A percentile compares a stretch with the other conserved stretches of the same genome.
Evolutionary conservation across 2,113 vertebrate species (phyloP).

Genomic region (Sander vitreus): DNA sequence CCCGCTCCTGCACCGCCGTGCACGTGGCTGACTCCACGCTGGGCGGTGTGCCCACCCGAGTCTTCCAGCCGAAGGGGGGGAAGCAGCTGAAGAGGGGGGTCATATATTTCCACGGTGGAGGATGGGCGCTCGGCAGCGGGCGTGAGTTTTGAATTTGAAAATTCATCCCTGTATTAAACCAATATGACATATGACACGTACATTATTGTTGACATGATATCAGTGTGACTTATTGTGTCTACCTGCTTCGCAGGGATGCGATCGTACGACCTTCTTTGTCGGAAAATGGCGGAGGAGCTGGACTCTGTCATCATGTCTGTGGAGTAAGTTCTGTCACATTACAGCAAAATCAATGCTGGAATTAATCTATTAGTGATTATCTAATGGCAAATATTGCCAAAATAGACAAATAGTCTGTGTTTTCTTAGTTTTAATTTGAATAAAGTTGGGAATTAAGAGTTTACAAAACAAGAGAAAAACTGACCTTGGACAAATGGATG

Average conservation of each 20-base stretch:
- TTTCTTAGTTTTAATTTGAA: not conserved
- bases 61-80: conserved; percentile 85
- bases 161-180: not conserved
- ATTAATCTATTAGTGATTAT: not conserved
- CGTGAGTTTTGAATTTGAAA: conserved; percentile 84
- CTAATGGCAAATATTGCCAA: not conserved
- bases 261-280: conserved; percentile 91
- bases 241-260: conserved; percentile 84
- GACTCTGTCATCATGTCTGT: conserved; percentile 93
- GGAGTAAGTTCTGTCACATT: conserved; percentile 87
- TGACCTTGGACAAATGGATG: too few relatives aligned
- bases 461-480: too few relatives aligned
- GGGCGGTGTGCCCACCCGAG: conserved; percentile 88
- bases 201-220: not conserved
- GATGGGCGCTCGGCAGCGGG: conserved; percentile 92
- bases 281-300: conserved; percentile 90
- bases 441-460: too few relatives aligned
- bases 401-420: not conserved
- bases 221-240: not conserved
- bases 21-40: conserved; percentile 88
- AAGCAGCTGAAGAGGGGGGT: conserved; percentile 85
- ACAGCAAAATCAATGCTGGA: not conserved
- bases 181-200: not conserved
- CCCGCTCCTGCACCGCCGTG: conserved; percentile 81
- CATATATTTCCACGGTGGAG: conserved; percentile 95